A percentile compares a stretch with the other conserved stretches of the same genome.
phyloP scores from a whole-genome alignment of 2,888 invertebrate species.

The Lepidonotus clava region DNA sequence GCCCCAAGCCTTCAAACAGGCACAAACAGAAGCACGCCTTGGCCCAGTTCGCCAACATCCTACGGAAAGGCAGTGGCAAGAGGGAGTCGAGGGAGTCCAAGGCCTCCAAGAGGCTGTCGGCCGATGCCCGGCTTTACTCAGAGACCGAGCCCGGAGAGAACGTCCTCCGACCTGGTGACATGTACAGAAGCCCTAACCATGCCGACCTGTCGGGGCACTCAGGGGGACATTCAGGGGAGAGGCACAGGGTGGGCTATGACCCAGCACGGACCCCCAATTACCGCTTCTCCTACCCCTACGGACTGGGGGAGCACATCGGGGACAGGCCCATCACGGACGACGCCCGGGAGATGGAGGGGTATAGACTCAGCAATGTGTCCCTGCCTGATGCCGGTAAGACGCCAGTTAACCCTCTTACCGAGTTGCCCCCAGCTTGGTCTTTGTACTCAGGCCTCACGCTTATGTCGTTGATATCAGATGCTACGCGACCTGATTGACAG shows the following conservation, averaged over 20 bases:
- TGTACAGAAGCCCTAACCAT: not conserved
- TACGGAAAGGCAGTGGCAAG: slow-evolving; percentile 14
- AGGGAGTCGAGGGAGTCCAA: not conserved
- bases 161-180: not conserved
- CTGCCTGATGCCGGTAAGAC: slow-evolving; percentile 21
- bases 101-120: slow-evolving; percentile 19
- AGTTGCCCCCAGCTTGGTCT: no score
- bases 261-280: not conserved
- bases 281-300: slow-evolving; percentile 50
- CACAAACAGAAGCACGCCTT: not conserved
- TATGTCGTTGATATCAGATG: no score
- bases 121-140: not conserved
- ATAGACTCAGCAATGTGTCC: slow-evolving; percentile 14
- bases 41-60: not conserved
- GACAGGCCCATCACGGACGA: not conserved
- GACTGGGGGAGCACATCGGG: not conserved
- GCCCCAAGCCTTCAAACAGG: not conserved
- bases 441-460: no score
- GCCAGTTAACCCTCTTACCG: not conserved
- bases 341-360: not conserved
- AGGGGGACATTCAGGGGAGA: not conserved
- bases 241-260: not conserved
- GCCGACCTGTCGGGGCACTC: not conserved
- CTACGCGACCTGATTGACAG: no score
- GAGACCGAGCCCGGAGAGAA: not conserved